phyloP scores from a whole-genome alignment of 1,140 invertebrate genomes.

The Sipha flava region DNA sequence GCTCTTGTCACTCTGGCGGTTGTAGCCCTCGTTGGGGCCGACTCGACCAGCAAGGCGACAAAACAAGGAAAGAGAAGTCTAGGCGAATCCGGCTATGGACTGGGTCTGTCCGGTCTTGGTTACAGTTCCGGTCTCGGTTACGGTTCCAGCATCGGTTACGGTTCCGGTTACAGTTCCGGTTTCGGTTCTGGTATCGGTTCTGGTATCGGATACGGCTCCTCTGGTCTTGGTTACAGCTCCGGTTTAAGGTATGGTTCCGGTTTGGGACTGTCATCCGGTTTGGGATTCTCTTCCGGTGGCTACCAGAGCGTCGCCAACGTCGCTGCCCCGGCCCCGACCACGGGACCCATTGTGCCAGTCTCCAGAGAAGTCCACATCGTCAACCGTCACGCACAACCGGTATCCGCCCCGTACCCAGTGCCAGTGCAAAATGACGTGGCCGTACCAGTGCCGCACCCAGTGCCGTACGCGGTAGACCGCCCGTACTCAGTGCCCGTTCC shows the following conservation, averaged over 20 bases:
- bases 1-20: background rate
- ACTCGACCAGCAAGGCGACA: background rate
- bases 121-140: background rate
- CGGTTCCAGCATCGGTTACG: background rate
- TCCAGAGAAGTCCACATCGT: slow-evolving; percentile 23
- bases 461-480: slow-evolving; percentile 26
- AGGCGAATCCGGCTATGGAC: background rate
- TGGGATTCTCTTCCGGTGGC: background rate
- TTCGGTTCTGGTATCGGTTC: background rate
- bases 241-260: background rate
- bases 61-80: background rate
- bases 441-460: slow-evolving; percentile 31
- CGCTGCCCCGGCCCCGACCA: background rate
- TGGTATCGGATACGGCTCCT: background rate
- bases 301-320: background rate
- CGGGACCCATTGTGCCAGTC: background rate
- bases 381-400: slow-evolving; percentile 21
- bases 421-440: slow-evolving; percentile 14
- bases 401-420: slow-evolving; percentile 31
- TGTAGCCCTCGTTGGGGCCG: slow-evolving; percentile 2
- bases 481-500: slow-evolving; percentile 30
- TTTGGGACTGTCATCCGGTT: background rate
- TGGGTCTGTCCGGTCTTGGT: background rate
- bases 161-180: background rate
- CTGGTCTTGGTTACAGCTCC: background rate